Conservation (phyloP, 2,888 invertebrate species). For the Pemphredon lugubris region DNA sequence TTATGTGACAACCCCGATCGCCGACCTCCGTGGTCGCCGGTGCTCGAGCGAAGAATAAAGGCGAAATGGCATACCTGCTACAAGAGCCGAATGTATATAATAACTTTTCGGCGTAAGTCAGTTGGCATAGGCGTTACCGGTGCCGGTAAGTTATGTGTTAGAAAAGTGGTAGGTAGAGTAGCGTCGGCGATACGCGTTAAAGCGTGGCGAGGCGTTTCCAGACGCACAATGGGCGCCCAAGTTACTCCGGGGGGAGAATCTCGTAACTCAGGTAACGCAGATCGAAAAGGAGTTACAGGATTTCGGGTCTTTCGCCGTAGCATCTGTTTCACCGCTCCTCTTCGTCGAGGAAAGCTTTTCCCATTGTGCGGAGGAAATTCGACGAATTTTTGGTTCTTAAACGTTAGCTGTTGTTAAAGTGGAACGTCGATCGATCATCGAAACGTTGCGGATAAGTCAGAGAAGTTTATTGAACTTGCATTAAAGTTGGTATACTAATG, state of each 20-base stretch:
- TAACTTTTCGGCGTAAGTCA: constrained; percentile 67
- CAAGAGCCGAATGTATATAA: constrained; percentile 52
- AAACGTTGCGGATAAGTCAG: no score
- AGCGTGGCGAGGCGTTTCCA: constrained; percentile 62
- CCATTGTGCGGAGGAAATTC: no score
- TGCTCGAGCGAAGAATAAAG: constrained; percentile 14
- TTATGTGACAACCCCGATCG: constrained; percentile 78
- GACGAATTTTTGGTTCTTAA: no score
- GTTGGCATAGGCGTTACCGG: constrained; percentile 68
- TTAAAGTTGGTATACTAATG: no score
- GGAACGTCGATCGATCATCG: no score
- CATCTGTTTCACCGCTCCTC: constrained; percentile 46
- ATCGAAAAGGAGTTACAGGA: constrained; percentile 50
- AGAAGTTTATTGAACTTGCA: no score
- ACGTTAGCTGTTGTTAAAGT: no score
- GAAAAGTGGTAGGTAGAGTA: constrained; percentile 62
- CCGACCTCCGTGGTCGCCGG: constrained; percentile 38
- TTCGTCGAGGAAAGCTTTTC: background rate
- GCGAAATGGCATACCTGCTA: constrained; percentile 47
- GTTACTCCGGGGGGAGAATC: constrained; percentile 27
- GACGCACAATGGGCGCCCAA: constrained; percentile 48
- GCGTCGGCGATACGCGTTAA: constrained; percentile 53
- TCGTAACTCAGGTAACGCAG: constrained; percentile 56
- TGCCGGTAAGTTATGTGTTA: constrained; percentile 68
- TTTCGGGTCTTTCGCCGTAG: constrained; percentile 21